phyloP scores from a whole-genome alignment of 2,888 invertebrate genomes.

The Heliconius aoede region DNA sequence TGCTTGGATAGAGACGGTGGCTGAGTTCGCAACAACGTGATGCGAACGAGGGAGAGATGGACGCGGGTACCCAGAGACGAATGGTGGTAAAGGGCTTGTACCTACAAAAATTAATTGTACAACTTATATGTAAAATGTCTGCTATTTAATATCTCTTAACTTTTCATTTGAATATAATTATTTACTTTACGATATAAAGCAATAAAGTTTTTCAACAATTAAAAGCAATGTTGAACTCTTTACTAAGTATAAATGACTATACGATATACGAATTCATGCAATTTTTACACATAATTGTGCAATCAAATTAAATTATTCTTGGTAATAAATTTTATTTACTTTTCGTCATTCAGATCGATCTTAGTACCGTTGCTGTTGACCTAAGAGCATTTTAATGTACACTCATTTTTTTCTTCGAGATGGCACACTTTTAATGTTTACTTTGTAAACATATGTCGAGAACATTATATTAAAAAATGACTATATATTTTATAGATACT shows the following conservation, averaged over 20 bases:
- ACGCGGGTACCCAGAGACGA: conserved; percentile 86
- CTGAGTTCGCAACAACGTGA: conserved; percentile 88
- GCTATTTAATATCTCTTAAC: background rate
- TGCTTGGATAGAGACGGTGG: conserved; percentile 85
- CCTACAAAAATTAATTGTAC: conserved; percentile 68
- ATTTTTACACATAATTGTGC: conserved; percentile 12
- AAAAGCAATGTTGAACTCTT: background rate
- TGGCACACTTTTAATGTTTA: conserved; percentile 24
- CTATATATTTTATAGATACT: background rate
- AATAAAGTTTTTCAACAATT: background rate
- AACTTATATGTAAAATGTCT: background rate
- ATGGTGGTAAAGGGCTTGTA: conserved; percentile 91
- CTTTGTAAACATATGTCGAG: conserved; percentile 10
- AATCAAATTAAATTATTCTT: conserved; percentile 16
- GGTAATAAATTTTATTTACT: conserved; percentile 23
- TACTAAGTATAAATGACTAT: background rate
- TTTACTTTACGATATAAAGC: background rate
- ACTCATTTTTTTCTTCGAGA: conserved; percentile 25
- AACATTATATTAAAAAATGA: conserved; percentile 15
- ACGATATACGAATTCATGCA: background rate
- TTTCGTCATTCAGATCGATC: conserved; percentile 19
- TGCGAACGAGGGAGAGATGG: conserved; percentile 87
- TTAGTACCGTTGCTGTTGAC: conserved; percentile 28
- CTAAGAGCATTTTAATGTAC: conserved; percentile 18
- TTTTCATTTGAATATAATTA: background rate